Conservation (phyloP, 2,797 vertebrate species). For the Schizothorax lantsangensis region DNA sequence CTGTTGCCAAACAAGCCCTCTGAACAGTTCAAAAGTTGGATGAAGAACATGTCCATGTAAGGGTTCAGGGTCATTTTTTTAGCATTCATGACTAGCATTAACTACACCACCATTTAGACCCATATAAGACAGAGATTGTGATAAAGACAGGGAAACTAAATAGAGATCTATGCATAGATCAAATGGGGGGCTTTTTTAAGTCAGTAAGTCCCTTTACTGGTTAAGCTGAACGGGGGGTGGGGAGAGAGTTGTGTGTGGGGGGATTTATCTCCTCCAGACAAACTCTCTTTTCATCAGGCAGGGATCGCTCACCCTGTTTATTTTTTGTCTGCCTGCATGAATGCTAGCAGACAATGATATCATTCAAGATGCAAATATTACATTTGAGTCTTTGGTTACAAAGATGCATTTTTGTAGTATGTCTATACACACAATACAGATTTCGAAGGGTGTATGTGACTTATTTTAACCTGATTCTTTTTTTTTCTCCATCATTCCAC, state of each 20-base stretch:
- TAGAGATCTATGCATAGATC: slow-evolving; percentile 4
- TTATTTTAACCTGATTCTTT: slow-evolving; percentile 24
- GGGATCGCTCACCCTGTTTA: slow-evolving; percentile 39
- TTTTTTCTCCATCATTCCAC: slow-evolving; percentile 68
- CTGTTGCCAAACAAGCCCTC: slow-evolving; percentile 21
- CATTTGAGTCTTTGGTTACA: slow-evolving; percentile 41
- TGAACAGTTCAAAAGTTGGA: not conserved
- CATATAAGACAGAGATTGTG: not conserved
- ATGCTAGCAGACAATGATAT: slow-evolving; percentile 52
- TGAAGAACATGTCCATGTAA: not conserved
- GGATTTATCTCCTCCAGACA: slow-evolving; percentile 46
- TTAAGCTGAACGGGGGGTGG: not conserved
- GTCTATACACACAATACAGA: not conserved
- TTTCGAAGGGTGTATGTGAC: not conserved
- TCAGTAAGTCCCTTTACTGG: slow-evolving; percentile 16
- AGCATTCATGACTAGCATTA: not conserved
- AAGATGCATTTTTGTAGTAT: slow-evolving; percentile 34
- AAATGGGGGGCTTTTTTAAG: not conserved
- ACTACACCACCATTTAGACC: not conserved
- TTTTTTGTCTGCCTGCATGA: slow-evolving; percentile 50
- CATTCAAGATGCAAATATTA: slow-evolving; percentile 46
- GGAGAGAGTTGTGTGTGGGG: not conserved
- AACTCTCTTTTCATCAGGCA: slow-evolving; percentile 46
- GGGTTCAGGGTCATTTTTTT: slow-evolving; percentile 11
- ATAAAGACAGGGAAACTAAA: slow-evolving; percentile 6